Conservation (phyloP, 2,888 invertebrate species). For the Acrobasis repandana region DNA sequence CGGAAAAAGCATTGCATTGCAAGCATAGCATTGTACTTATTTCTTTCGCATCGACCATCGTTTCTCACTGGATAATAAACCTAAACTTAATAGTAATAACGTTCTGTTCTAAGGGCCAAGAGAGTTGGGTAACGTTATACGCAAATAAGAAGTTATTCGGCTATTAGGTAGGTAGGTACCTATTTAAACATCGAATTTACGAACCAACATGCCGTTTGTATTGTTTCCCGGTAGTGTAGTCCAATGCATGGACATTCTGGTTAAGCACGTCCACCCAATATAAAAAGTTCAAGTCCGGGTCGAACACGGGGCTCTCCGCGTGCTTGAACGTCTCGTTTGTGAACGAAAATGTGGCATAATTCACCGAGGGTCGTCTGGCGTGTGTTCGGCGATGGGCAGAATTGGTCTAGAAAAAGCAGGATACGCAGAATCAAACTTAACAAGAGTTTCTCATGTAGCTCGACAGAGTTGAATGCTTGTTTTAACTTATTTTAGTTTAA, state of each 20-base stretch:
- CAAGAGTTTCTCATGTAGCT: too few species aligned
- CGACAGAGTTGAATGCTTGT: too few species aligned
- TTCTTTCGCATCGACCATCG: too few species aligned
- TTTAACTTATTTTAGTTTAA: too few species aligned
- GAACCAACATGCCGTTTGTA: slow-evolving; percentile 47
- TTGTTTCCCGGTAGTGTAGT: slow-evolving; percentile 55
- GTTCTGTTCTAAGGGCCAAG: too few species aligned
- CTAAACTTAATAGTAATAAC: too few species aligned
- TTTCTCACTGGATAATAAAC: too few species aligned
- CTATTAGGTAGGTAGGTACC: neutral
- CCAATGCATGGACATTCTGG: slow-evolving; percentile 59
- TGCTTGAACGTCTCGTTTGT: slow-evolving; percentile 34
- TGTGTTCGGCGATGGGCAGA: neutral
- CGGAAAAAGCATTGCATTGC: too few species aligned
- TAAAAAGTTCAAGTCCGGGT: slow-evolving; percentile 56
- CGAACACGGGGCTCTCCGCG: slow-evolving; percentile 61
- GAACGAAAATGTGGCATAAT: slow-evolving; percentile 32
- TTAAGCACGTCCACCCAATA: slow-evolving; percentile 76
- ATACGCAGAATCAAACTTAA: too few species aligned
- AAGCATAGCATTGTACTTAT: too few species aligned
- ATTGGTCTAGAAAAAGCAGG: neutral
- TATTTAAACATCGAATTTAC: neutral
- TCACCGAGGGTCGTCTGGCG: neutral
- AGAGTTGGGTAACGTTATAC: too few species aligned
- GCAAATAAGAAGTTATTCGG: too few species aligned